phyloP scores from a whole-genome alignment of 2,797 vertebrate genomes.

The Myotis daubentonii region DNA sequence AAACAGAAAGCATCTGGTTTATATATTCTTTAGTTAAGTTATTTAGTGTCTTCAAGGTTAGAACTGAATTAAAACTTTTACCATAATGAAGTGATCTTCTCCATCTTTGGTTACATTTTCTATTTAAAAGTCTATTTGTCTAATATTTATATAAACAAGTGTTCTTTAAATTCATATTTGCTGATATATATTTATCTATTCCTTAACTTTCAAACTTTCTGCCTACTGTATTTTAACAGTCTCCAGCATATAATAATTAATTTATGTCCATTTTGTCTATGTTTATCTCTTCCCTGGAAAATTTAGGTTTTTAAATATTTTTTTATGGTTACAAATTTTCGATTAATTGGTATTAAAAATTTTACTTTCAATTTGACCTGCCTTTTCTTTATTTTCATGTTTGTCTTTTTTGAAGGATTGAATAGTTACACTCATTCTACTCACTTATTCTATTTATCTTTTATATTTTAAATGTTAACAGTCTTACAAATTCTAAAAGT shows the following conservation, averaged over 20 bases:
- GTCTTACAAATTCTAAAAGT: background rate
- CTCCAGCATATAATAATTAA: background rate
- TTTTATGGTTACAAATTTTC: background rate
- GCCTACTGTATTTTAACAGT: background rate
- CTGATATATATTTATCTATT: background rate
- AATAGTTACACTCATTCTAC: background rate
- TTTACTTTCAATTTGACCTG: background rate
- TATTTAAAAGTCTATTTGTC: background rate
- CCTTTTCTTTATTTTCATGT: background rate
- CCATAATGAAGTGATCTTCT: background rate
- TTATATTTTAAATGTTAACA: background rate
- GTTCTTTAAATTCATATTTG: background rate
- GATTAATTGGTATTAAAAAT: background rate
- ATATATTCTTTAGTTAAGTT: background rate
- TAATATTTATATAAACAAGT: background rate
- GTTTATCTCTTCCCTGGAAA: background rate
- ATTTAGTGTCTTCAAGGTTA: background rate
- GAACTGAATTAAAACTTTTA: background rate
- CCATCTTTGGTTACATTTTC: background rate
- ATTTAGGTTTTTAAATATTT: background rate
- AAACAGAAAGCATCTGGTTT: background rate
- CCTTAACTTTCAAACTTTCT: background rate
- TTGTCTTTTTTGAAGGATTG: background rate
- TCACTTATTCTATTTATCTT: background rate
- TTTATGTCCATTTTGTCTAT: background rate